Conservation (phyloP, 2,888 invertebrate genomes). For the Oscheius onirici region DNA sequence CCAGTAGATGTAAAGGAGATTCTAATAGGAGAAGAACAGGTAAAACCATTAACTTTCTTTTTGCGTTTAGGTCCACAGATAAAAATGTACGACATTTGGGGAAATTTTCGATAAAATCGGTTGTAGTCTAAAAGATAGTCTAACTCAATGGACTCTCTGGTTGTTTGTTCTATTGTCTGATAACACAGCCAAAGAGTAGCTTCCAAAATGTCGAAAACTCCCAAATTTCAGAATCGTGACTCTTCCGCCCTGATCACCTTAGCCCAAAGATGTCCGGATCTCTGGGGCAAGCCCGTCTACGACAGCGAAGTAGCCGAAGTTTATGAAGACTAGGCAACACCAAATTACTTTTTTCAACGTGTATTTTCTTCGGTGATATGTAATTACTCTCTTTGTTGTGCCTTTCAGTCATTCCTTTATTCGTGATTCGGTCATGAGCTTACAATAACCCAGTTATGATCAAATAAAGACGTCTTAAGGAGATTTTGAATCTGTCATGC, state of each 20-base stretch:
- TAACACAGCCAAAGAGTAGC: no score
- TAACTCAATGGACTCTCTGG: no score
- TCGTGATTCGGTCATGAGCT: neutral
- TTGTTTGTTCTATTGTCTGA: no score
- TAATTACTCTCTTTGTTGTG: neutral
- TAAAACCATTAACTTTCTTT: neutral
- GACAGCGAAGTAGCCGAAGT: constrained; percentile 20
- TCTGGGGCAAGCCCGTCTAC: constrained; percentile 22
- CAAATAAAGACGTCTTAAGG: no score
- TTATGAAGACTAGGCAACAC: constrained; percentile 2
- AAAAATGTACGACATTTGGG: no score
- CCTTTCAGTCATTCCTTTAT: neutral
- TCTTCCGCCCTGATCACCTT: neutral
- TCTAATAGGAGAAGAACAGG: neutral
- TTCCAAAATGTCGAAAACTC: neutral
- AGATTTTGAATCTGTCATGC: no score
- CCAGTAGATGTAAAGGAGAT: constrained; percentile 19
- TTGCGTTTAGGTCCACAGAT: no score
- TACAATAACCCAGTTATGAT: no score
- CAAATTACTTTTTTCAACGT: neutral
- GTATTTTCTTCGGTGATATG: neutral
- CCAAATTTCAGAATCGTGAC: constrained; percentile 23
- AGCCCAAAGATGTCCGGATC: constrained; percentile 18
- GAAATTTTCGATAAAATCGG: no score
- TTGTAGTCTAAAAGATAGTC: no score